Evolutionary conservation across 2,113 vertebrate species (phyloP).

Genomic region (Herpetotheres cachinnans): DNA sequence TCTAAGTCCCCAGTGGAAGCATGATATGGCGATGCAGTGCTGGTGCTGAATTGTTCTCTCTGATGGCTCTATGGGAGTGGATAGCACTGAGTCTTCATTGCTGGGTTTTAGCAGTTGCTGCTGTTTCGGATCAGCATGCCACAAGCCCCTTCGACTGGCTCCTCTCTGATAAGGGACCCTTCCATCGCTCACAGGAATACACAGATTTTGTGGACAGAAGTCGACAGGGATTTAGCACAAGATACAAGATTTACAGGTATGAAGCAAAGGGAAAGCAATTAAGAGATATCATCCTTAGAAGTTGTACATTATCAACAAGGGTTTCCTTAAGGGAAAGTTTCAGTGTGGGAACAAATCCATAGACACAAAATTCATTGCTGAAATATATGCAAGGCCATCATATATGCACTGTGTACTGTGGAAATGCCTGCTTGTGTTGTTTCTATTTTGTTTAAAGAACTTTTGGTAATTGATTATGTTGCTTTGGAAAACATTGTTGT

Average conservation of each 20-base stretch:
- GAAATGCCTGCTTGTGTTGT: slow-evolving; percentile 16
- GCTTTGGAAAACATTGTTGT: background rate
- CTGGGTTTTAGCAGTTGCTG: slow-evolving; percentile 87
- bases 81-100: slow-evolving; percentile 94
- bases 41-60: slow-evolving; percentile 88
- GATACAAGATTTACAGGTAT: slow-evolving; percentile 99
- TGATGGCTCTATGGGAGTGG: slow-evolving; percentile 98
- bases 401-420: background rate
- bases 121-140: slow-evolving; percentile 88
- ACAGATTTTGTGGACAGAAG: slow-evolving; percentile 98
- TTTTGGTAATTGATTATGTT: background rate
- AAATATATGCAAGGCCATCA: background rate
- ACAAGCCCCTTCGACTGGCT: slow-evolving; percentile 98
- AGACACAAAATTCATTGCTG: background rate
- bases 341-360: slow-evolving; percentile 17
- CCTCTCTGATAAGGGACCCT: slow-evolving; percentile 97
- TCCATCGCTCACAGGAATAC: slow-evolving; percentile 97
- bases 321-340: slow-evolving; percentile 41
- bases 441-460: slow-evolving; percentile 21
- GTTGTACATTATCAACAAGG: background rate
- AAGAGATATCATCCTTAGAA: background rate
- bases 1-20: slow-evolving; percentile 85
- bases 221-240: slow-evolving; percentile 95
- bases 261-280: slow-evolving; percentile 66
- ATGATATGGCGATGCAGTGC: slow-evolving; percentile 86